phyloP scores from a whole-genome alignment of 2,888 invertebrate species.

The Tholera decimalis region DNA sequence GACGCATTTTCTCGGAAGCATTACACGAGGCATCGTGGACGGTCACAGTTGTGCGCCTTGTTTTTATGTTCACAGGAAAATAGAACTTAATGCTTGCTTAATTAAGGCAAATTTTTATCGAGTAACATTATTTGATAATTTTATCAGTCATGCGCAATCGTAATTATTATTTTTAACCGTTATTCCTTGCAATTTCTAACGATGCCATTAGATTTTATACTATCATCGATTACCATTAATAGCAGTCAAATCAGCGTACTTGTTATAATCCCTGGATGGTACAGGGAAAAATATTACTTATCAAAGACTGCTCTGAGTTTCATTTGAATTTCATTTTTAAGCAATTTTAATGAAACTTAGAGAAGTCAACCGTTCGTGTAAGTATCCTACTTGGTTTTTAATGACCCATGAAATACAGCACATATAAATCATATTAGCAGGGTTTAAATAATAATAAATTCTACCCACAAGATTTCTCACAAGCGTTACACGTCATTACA shows the following conservation, averaged over 20 bases:
- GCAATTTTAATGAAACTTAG: not conserved
- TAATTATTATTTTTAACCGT: constrained; percentile 14
- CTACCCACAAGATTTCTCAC: constrained; percentile 9
- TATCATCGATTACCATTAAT: constrained; percentile 23
- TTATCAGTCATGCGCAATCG: constrained; percentile 14
- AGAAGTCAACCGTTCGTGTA: not conserved
- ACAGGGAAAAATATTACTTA: constrained; percentile 5
- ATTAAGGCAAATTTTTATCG: constrained; percentile 30
- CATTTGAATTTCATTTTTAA: too few relatives aligned
- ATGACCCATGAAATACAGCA: constrained; percentile 1
- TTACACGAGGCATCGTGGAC: constrained; percentile 35
- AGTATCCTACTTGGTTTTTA: not conserved
- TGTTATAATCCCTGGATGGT: constrained; percentile 16
- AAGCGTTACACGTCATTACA: constrained; percentile 41
- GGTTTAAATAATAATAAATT: constrained; percentile 2
- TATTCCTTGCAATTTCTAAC: constrained; percentile 12
- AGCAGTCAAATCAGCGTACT: not conserved
- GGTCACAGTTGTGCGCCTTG: constrained; percentile 41
- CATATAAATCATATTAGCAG: constrained; percentile 22
- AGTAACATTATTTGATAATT: constrained; percentile 24
- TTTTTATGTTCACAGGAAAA: constrained; percentile 32
- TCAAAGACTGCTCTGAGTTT: too few relatives aligned
- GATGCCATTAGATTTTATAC: constrained; percentile 38
- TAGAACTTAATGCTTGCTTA: constrained; percentile 35
- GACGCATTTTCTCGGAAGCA: constrained; percentile 63